These are phyloP conservation scores for Nebria salina DNA, from an alignment of 2,888 invertebrate genomes.

Conservation along the genomic window DNA sequence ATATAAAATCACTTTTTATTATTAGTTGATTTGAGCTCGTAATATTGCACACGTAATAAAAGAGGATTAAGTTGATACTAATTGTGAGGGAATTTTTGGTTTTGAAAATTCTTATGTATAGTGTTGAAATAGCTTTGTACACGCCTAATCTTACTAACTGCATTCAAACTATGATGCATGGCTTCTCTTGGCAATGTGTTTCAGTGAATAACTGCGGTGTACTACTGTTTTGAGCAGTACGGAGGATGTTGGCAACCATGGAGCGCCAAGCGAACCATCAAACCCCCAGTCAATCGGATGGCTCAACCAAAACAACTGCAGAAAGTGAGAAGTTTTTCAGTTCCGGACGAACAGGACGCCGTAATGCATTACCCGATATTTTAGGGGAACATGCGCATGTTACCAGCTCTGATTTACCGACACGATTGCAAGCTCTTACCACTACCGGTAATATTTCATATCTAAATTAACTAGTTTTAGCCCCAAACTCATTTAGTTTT, in stretches of 20 bases:
- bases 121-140: not conserved
- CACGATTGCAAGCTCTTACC: constrained; percentile 75
- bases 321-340: constrained; percentile 75
- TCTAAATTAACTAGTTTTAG: not conserved
- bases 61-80: not conserved
- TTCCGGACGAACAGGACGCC: constrained; percentile 85
- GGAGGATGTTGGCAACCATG: constrained; percentile 72
- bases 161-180: constrained; percentile 43
- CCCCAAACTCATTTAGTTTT: too few species aligned
- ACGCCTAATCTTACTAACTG: constrained; percentile 41
- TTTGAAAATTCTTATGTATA: not conserved
- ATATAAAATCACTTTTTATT: not conserved
- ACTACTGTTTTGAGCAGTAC: constrained; percentile 58
- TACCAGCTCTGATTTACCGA: constrained; percentile 80
- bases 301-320: constrained; percentile 56
- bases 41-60: not conserved
- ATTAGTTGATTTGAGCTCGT: not conserved
- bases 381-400: constrained; percentile 77
- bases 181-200: constrained; percentile 43
- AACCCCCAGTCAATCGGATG: constrained; percentile 50
- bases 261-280: constrained; percentile 59
- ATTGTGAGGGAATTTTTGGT: not conserved
- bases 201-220: constrained; percentile 41
- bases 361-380: constrained; percentile 90
- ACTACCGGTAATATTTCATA: constrained; percentile 65